Conservation (phyloP, 2,888 invertebrate species). For the Furcula furcula region DNA sequence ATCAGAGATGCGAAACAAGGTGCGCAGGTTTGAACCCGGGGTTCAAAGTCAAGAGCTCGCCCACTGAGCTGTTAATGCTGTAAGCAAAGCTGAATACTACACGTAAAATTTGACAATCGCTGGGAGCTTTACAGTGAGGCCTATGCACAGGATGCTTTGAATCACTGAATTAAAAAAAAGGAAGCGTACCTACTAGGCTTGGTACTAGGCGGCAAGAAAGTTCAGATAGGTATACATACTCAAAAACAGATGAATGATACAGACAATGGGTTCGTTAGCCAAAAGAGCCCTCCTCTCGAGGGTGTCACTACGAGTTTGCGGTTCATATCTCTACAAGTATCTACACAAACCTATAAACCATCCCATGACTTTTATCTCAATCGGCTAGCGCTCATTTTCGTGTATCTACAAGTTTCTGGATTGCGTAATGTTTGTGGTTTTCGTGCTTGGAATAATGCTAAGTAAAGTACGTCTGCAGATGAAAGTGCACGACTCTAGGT, state of each 20-base stretch:
- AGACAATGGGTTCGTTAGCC: constrained; percentile 75
- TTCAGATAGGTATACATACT: constrained; percentile 21
- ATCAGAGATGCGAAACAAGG: too few species aligned
- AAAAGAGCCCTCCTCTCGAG: constrained; percentile 55
- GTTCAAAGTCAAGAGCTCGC: too few species aligned
- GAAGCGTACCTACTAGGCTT: constrained; percentile 1
- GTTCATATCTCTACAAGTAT: constrained; percentile 20
- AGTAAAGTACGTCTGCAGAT: constrained; percentile 24
- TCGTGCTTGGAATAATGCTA: constrained; percentile 12
- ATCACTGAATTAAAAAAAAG: too few species aligned
- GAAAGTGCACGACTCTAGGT: constrained; percentile 18
- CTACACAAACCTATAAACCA: background rate
- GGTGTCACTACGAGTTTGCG: constrained; percentile 56
- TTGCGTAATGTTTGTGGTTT: constrained; percentile 3
- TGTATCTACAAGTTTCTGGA: background rate
- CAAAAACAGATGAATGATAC: constrained; percentile 28
- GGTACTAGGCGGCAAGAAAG: constrained; percentile 21
- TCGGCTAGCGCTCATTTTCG: constrained; percentile 7
- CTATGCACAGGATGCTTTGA: too few species aligned
- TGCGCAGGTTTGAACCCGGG: too few species aligned
- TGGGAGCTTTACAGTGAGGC: too few species aligned
- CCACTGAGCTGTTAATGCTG: too few species aligned
- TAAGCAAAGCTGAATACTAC: too few species aligned
- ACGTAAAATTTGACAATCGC: too few species aligned
- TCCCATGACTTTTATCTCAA: constrained; percentile 3